phyloP scores from a whole-genome alignment of 1,140 invertebrate genomes.

The Eriocheir sinensis region DNA sequence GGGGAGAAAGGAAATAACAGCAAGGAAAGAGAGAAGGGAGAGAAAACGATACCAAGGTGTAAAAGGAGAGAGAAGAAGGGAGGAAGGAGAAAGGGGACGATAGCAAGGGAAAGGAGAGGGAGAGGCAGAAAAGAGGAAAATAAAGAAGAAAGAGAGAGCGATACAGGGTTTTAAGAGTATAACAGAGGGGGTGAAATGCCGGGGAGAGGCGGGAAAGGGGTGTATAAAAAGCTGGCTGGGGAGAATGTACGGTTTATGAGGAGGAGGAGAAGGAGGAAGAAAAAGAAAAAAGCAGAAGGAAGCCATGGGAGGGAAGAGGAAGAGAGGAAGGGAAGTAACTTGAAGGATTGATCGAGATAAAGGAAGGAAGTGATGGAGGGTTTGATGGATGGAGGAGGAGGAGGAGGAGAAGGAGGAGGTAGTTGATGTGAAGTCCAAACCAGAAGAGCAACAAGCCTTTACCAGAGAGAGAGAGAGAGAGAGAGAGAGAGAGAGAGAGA shows the following conservation, averaged over 20 bases:
- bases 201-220: not conserved
- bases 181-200: not conserved
- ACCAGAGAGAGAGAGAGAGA: not conserved
- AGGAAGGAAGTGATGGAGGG: too few species aligned
- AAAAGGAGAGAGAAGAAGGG: not conserved
- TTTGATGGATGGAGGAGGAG: too few species aligned
- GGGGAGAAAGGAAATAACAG: not conserved
- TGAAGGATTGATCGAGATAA: too few species aligned
- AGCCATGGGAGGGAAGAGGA: too few species aligned
- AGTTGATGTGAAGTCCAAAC: too few species aligned
- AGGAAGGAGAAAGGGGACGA: not conserved
- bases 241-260: not conserved
- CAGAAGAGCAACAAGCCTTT: too few species aligned
- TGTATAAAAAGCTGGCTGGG: not conserved
- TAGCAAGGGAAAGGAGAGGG: not conserved
- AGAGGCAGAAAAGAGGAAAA: not conserved
- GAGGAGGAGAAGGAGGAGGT: too few species aligned
- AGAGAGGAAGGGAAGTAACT: too few species aligned
- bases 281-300: not conserved
- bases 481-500: too few species aligned
- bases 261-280: not conserved
- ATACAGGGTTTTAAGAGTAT: not conserved
- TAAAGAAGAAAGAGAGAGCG: not conserved
- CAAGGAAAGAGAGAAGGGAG: not conserved
- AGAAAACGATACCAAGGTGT: not conserved